A percentile compares a stretch with the other conserved stretches of the same genome.
These are phyloP conservation scores for Melanostoma mellinum DNA, from an alignment of 2,888 invertebrate genomes.

Conservation along the genomic window DNA sequence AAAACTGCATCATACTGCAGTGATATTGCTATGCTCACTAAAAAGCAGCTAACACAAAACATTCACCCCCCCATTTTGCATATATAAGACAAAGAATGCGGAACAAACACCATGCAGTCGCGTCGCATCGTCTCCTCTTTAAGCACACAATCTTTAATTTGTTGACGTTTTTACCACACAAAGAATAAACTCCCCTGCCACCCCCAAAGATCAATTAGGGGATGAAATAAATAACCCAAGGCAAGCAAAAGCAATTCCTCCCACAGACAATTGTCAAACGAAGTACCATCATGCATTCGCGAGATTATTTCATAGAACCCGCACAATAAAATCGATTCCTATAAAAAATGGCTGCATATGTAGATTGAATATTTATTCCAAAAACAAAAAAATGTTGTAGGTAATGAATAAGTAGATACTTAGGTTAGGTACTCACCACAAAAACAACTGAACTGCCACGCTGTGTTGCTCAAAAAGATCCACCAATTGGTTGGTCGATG, in stretches of 20 bases:
- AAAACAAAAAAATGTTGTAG: no score
- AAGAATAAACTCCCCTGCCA: conserved; percentile 8
- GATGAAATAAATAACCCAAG: no score
- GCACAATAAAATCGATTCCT: conserved; percentile 21
- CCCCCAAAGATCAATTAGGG: not conserved
- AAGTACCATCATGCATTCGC: no score
- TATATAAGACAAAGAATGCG: conserved; percentile 11
- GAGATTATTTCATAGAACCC: no score
- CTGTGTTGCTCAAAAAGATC: conserved; percentile 14
- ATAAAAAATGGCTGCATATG: not conserved
- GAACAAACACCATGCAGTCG: conserved; percentile 4
- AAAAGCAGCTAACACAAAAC: no score
- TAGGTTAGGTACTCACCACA: conserved; percentile 41
- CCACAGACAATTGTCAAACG: no score
- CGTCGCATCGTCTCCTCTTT: not conserved
- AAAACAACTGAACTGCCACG: conserved; percentile 37
- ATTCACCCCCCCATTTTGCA: not conserved
- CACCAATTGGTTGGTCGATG: not conserved
- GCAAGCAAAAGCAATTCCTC: no score
- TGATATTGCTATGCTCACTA: no score
- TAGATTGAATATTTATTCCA: no score
- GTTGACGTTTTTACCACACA: not conserved
- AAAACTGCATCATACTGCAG: no score
- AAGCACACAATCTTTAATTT: conserved; percentile 10
- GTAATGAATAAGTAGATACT: not conserved